Conservation (phyloP, 2,888 invertebrate species). For the Drosophila maculinotata region DNA sequence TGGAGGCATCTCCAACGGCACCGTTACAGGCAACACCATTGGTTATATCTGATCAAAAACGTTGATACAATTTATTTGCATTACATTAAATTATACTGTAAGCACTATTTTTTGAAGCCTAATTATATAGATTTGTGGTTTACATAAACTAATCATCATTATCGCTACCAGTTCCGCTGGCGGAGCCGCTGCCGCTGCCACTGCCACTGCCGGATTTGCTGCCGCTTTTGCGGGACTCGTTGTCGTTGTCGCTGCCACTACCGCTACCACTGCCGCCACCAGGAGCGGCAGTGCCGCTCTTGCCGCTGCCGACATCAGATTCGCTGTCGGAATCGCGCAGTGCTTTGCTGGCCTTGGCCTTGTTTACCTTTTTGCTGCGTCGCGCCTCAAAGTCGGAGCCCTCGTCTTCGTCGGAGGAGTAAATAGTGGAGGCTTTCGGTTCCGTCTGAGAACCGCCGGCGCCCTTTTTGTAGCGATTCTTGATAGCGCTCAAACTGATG, state of each 20-base stretch:
- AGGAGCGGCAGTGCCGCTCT: constrained; percentile 62
- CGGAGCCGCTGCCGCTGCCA: constrained; percentile 52
- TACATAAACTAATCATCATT: constrained; percentile 54
- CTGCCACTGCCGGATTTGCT: constrained; percentile 59
- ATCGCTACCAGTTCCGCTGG: constrained; percentile 58
- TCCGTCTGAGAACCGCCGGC: constrained; percentile 65
- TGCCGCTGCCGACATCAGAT: constrained; percentile 82
- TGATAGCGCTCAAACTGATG: constrained; percentile 96
- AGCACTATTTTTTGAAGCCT: not conserved
- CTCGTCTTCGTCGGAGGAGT: constrained; percentile 92
- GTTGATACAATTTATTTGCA: not conserved
- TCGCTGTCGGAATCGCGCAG: constrained; percentile 91
- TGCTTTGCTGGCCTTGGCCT: constrained; percentile 91
- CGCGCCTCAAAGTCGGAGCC: constrained; percentile 93
- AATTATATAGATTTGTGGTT: not conserved
- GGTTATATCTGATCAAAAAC: not conserved
- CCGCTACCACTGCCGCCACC: constrained; percentile 51
- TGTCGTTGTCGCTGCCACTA: constrained; percentile 54
- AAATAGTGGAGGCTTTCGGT: constrained; percentile 88
- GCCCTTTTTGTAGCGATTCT: constrained; percentile 95
- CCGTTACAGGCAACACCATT: not conserved
- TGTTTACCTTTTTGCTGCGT: constrained; percentile 90
- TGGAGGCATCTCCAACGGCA: too few relatives aligned
- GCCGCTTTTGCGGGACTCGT: constrained; percentile 60
- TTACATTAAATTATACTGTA: not conserved